These are phyloP conservation scores for Ephydatia muelleri DNA, from an alignment of 37 sponge, comb jelly and placozoan genomes.

Conservation along the genomic window DNA sequence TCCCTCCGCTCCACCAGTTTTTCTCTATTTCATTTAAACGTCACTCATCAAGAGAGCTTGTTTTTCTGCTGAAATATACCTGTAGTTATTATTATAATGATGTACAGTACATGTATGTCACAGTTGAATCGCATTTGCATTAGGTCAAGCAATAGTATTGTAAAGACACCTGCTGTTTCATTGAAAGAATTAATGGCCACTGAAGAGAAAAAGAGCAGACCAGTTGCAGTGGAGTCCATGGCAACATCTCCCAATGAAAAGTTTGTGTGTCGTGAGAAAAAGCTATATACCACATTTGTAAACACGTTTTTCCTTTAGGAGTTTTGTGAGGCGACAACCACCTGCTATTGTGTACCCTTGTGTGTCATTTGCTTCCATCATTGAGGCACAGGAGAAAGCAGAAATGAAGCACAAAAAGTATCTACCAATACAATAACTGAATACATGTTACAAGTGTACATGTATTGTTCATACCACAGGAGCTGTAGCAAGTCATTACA, in stretches of 20 bases:
- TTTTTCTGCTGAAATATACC: too few species aligned
- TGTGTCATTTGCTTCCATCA: conserved; percentile 62
- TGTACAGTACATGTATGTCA: not conserved
- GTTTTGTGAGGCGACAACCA: not conserved
- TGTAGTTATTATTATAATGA: too few species aligned
- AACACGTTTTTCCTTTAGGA: not conserved
- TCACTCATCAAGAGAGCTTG: too few species aligned
- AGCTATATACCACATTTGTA: not conserved
- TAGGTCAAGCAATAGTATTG: not conserved
- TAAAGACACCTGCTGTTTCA: conserved; percentile 35
- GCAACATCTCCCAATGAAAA: not conserved
- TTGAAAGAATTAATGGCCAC: conserved; percentile 57
- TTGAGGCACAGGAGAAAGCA: conserved; percentile 27
- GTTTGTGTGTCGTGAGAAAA: not conserved
- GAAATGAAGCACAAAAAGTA: not conserved
- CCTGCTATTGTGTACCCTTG: conserved; percentile 11
- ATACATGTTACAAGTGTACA: not conserved
- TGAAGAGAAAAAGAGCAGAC: conserved; percentile 4
- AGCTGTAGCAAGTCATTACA: not conserved
- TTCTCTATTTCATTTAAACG: too few species aligned
- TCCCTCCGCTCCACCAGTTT: too few species aligned
- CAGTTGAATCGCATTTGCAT: too few species aligned
- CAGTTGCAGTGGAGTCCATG: not conserved
- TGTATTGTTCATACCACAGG: not conserved
- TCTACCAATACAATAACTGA: not conserved